phyloP scores from a whole-genome alignment of 2,888 invertebrate species.

The Stenoptilia bipunctidactyla region DNA sequence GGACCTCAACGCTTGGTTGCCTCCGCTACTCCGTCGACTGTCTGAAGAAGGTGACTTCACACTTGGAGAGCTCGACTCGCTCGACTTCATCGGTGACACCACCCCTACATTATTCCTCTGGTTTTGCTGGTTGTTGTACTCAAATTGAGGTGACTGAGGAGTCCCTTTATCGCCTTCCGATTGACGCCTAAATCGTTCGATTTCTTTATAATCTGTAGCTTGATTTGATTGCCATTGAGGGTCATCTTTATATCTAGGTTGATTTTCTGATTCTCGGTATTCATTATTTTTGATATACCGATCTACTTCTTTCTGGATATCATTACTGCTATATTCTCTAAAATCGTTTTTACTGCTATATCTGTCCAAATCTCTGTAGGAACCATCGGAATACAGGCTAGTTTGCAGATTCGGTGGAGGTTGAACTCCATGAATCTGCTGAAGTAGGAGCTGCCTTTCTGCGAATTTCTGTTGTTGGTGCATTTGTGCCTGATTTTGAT shows the following conservation, averaged over 20 bases:
- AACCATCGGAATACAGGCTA: conserved; percentile 59
- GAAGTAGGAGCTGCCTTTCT: conserved; percentile 71
- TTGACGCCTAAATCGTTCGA: conserved; percentile 39
- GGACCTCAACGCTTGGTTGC: conserved; percentile 78
- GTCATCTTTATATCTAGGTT: conserved; percentile 46
- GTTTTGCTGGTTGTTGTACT: conserved; percentile 37
- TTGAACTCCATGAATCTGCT: conserved; percentile 71
- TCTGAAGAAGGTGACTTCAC: conserved; percentile 63
- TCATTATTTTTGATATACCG: conserved; percentile 51
- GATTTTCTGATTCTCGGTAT: conserved; percentile 47
- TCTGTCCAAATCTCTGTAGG: conserved; percentile 56
- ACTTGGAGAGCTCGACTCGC: conserved; percentile 57
- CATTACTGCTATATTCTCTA: conserved; percentile 47
- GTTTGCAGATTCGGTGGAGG: conserved; percentile 62
- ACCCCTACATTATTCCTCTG: conserved; percentile 37
- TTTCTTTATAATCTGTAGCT: conserved; percentile 36
- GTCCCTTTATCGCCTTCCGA: conserved; percentile 42
- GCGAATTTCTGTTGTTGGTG: conserved; percentile 76
- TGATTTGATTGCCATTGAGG: conserved; percentile 52
- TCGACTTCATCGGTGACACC: conserved; percentile 59
- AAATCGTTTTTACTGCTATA: conserved; percentile 60
- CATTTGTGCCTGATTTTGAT: conserved; percentile 74
- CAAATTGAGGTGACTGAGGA: conserved; percentile 43
- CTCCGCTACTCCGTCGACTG: conserved; percentile 61
- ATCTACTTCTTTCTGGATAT: conserved; percentile 51